Percentiles rank a stretch among this genome's conserved stretches.
phyloP scores from a whole-genome alignment of 2,888 invertebrate species.

The Selenia dentaria region DNA sequence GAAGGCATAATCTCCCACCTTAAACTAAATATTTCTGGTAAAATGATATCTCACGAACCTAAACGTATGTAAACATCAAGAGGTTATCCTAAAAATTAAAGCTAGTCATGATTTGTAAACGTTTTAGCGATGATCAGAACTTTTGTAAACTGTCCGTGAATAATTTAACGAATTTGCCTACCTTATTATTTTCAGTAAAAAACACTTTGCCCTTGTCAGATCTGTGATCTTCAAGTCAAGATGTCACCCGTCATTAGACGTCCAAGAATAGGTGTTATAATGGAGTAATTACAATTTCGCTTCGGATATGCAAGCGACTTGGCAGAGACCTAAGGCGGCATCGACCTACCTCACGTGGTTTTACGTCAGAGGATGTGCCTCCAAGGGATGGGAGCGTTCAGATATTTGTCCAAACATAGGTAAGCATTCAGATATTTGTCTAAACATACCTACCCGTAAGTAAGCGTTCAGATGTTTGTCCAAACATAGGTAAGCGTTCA shows the following conservation, averaged over 20 bases:
- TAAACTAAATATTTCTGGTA: constrained; percentile 9
- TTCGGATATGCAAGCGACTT: constrained; percentile 43
- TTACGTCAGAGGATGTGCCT: constrained; percentile 50
- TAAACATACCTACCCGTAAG: no score
- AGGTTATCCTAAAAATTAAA: constrained; percentile 7
- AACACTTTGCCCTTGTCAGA: constrained; percentile 8
- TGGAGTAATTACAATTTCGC: constrained; percentile 29
- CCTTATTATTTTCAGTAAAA: not conserved
- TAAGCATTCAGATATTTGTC: no score
- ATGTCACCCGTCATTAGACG: constrained; percentile 13
- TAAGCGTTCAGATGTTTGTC: no score
- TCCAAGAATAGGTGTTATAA: constrained; percentile 25
- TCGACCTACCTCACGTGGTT: constrained; percentile 63
- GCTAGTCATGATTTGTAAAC: constrained; percentile 11
- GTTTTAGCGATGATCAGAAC: constrained; percentile 8
- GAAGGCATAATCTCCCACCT: no score
- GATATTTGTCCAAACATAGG: no score
- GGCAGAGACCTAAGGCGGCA: constrained; percentile 44
- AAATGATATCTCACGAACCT: not conserved
- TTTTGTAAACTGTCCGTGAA: constrained; percentile 14
- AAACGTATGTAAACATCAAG: constrained; percentile 1
- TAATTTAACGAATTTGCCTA: not conserved
- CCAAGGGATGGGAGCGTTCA: constrained; percentile 14
- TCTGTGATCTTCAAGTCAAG: constrained; percentile 1
- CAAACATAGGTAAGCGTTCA: no score